Evolutionary conservation across 2,888 invertebrate species (phyloP), one percentile per base, ranked within the genome.

Genomic region (Acrocyrtus sp.): DNA sequence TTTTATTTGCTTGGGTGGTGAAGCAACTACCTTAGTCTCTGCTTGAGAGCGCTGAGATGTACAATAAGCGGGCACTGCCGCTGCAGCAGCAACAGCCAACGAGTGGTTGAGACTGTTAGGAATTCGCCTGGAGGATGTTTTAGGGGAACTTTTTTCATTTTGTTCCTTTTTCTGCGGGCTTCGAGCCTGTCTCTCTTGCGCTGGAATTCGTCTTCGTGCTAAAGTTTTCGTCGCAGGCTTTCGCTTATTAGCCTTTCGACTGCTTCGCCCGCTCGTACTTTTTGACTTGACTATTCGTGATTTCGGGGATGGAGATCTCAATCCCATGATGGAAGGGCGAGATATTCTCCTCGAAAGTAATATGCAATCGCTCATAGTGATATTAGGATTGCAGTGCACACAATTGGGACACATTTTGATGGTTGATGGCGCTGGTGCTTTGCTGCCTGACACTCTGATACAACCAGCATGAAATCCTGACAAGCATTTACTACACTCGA

Each of bases 391-490:
- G 39, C 63, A 60, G 2, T 12, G 51, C 1, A 73, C 69, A 57
- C 80, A 80, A 58, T 78, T 73, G n/a, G 80, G 80, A 57, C 80
- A 80, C 0, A 72, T 48, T 17, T 58, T 65, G 5, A 10, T 10
- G n/a, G n/a, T n/a, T n/a, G 39, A 3, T 24, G 72, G 72, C 24
- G 58, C 43, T 26, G 70, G 66, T 3, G 80, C 79, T 62, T 63
- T 76, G 47, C 77, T 78, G n/a, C 69, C 77, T 10, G 77, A 69
- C 2, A 80, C 72, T 26, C 72, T 63, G 19, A 80, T 74, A 48
- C 80, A 80, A 10, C 76, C 76, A 12, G 72, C 56, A 50, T 80
- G 80, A 26, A 75, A 76, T 15, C 74, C 73, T 3, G 77, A 65
- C 5, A 43, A 15, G 54, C 80, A 80, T 0, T 45, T 62, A 10